Evolutionary conservation across 2,888 invertebrate genomes (phyloP).

Genomic region (Calameuta idolon): DNA sequence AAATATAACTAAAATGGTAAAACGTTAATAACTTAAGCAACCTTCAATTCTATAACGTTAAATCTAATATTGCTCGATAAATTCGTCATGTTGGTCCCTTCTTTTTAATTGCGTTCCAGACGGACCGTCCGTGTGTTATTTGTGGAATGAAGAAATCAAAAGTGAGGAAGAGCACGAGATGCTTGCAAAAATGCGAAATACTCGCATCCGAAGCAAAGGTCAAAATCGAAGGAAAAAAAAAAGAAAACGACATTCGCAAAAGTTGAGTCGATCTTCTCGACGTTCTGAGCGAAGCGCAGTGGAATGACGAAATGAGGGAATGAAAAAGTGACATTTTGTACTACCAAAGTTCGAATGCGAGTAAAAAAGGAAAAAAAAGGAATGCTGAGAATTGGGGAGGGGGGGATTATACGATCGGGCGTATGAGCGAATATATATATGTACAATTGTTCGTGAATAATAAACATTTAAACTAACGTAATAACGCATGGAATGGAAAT

Average conservation of each 20-base stretch:
- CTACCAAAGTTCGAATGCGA: slow-evolving; percentile 13
- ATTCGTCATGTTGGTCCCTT: slow-evolving; percentile 5
- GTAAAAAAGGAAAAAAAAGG: neutral
- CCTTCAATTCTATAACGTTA: neutral
- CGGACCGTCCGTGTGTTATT: neutral
- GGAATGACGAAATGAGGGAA: neutral
- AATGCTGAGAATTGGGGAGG: neutral
- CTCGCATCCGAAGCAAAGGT: neutral
- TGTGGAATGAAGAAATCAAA: neutral
- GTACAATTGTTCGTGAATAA: slow-evolving; percentile 19
- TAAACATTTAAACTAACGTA: slow-evolving; percentile 11
- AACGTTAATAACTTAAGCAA: slow-evolving; percentile 7
- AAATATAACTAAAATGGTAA: neutral
- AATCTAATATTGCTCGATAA: slow-evolving; percentile 7
- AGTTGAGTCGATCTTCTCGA: neutral
- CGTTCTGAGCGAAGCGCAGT: neutral
- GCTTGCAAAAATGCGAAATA: neutral
- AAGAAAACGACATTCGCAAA: neutral
- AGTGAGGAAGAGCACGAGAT: neutral
- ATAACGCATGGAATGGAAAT: slow-evolving; percentile 20
- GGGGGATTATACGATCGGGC: neutral
- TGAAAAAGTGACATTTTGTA: slow-evolving; percentile 29
- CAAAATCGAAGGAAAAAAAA: neutral
- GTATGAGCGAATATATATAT: slow-evolving; percentile 3
- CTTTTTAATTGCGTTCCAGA: neutral